These are phyloP conservation scores for Eupithecia abbreviata DNA, from an alignment of 2,888 invertebrate genomes.

Conservation along the genomic window DNA sequence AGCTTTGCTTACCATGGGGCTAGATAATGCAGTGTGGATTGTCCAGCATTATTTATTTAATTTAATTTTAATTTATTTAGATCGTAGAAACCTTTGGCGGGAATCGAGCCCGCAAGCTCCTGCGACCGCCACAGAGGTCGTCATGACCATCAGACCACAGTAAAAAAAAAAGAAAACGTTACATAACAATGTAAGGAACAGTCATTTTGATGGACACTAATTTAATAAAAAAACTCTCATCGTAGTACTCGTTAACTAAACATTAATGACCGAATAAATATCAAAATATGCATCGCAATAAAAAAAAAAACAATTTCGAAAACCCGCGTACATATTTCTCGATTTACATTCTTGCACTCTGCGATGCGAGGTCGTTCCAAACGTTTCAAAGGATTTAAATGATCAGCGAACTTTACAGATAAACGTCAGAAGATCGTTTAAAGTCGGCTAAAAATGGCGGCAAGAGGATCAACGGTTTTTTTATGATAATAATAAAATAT, in stretches of 20 bases:
- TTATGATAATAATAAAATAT: not conserved
- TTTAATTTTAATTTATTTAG: no score
- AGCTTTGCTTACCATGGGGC: no score
- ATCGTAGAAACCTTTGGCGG: no score
- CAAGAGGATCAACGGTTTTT: not conserved
- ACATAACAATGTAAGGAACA: no score
- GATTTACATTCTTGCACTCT: conserved; percentile 8
- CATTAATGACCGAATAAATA: not conserved
- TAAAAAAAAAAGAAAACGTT: no score
- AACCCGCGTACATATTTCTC: not conserved
- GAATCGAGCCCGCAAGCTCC: no score
- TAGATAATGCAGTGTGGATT: no score
- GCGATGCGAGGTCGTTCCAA: conserved; percentile 1
- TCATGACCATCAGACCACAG: no score
- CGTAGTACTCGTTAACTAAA: not conserved
- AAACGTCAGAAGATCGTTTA: not conserved
- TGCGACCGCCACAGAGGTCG: no score
- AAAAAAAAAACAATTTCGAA: not conserved
- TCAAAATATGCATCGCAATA: not conserved
- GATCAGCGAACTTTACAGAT: conserved; percentile 1
- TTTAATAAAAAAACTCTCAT: not conserved
- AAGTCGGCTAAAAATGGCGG: not conserved
- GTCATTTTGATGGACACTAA: not conserved
- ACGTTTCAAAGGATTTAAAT: conserved; percentile 3
- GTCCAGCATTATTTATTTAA: no score